phyloP scores from a whole-genome alignment of 2,797 vertebrate species.

The Chelonia mydas region DNA sequence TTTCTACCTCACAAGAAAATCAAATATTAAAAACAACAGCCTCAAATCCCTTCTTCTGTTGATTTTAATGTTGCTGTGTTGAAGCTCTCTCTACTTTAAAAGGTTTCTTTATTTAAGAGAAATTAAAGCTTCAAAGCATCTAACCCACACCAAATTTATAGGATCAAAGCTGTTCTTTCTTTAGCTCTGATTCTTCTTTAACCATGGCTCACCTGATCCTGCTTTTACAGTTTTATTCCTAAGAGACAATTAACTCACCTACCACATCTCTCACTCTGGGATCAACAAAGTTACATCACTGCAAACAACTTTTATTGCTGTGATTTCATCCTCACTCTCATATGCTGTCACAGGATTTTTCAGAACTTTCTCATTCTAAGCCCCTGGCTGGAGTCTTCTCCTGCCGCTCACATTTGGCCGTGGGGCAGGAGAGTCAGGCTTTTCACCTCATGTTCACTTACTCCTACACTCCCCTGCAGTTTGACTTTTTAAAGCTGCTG shows the following conservation, averaged over 20 bases:
- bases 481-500: neutral
- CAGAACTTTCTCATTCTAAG: neutral
- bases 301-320: neutral
- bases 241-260: neutral
- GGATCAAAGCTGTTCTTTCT: neutral
- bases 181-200: neutral
- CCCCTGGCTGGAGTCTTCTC: neutral
- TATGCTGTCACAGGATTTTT: neutral
- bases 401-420: neutral
- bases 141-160: neutral
- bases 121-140: neutral
- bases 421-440: neutral
- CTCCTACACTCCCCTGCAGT: neutral
- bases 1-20: neutral
- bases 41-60: neutral
- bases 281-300: neutral
- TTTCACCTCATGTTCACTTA: neutral
- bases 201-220: neutral
- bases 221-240: neutral
- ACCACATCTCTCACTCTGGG: neutral
- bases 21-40: neutral
- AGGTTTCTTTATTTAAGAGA: neutral
- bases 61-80: neutral
- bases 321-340: neutral
- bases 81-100: neutral